Percentiles rank a stretch among this genome's conserved stretches.
These are phyloP conservation scores for Mamestra configurata DNA, from an alignment of 1,140 invertebrate genomes.

Conservation along the genomic window DNA sequence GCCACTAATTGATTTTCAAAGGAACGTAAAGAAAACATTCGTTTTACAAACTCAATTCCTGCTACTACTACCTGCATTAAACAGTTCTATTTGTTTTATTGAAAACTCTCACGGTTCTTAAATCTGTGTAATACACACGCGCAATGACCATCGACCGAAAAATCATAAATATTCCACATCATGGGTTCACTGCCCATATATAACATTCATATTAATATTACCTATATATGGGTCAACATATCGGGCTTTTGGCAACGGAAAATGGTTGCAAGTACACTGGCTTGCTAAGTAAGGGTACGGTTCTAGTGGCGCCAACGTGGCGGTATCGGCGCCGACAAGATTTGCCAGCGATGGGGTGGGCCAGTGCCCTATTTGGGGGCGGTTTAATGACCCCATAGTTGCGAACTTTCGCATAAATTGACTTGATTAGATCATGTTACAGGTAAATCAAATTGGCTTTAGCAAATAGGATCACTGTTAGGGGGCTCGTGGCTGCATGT, in stretches of 20 bases:
- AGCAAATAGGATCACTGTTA: background rate
- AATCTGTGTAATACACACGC: background rate
- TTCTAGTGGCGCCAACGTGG: constrained; percentile 14
- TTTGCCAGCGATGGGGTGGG: constrained; percentile 57
- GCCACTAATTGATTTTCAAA: constrained; percentile 4
- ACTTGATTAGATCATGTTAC: constrained; percentile 33
- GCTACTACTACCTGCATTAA: too few species aligned
- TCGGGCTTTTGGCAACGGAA: constrained; percentile 48
- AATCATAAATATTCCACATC: constrained; percentile 18
- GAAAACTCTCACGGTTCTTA: background rate
- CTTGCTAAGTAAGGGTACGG: constrained; percentile 51
- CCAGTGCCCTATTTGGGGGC: constrained; percentile 54
- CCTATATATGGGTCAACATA: constrained; percentile 44
- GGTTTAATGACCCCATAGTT: constrained; percentile 55
- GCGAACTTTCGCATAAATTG: constrained; percentile 54
- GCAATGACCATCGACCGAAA: background rate
- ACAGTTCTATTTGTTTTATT: too few species aligned
- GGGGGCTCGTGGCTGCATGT: too few species aligned
- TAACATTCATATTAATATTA: constrained; percentile 41
- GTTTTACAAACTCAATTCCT: too few species aligned
- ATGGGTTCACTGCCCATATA: constrained; percentile 6
- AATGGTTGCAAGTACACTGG: constrained; percentile 50
- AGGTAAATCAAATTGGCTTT: constrained; percentile 38
- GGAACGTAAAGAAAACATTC: background rate
- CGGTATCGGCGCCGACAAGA: constrained; percentile 52